A percentile compares a stretch with the other conserved stretches of the same genome.
Evolutionary conservation across 2,113 vertebrate species (phyloP).

Genomic region (Recurvirostra avosetta): DNA sequence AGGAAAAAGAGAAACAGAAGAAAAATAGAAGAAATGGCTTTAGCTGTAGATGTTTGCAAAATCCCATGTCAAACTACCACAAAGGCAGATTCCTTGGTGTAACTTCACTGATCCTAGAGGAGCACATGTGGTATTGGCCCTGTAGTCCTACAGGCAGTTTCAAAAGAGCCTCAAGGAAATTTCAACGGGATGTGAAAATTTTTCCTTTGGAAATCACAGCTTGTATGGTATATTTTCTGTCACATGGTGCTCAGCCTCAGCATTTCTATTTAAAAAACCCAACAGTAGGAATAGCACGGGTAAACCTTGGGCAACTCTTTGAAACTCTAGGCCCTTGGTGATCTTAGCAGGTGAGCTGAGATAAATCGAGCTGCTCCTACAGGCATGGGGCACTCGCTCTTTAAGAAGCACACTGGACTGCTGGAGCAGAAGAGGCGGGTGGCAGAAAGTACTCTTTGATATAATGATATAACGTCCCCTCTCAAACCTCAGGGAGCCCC

Average conservation of each 20-base stretch:
- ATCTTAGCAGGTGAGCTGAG: slow-evolving; percentile 65
- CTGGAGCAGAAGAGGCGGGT: slow-evolving; percentile 4
- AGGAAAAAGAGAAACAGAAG: rapidly evolving
- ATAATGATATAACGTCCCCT: slow-evolving; percentile 24
- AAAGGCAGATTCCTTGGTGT: background rate
- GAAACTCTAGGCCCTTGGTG: slow-evolving; percentile 41
- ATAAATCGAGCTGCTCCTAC: slow-evolving; percentile 6
- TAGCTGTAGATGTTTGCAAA: background rate
- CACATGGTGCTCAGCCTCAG: background rate
- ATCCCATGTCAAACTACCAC: background rate
- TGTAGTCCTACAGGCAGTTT: background rate
- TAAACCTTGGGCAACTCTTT: slow-evolving; percentile 45
- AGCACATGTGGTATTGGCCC: background rate
- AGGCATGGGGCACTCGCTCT: background rate
- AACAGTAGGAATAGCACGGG: background rate
- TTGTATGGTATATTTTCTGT: background rate
- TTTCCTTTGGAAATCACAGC: background rate
- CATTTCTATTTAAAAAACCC: background rate
- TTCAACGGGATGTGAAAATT: background rate
- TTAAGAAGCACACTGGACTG: background rate
- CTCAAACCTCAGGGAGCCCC: slow-evolving; percentile 47
- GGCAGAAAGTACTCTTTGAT: slow-evolving; percentile 60
- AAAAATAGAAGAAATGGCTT: background rate
- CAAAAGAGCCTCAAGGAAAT: background rate
- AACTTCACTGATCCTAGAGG: background rate